A percentile compares a stretch with the other conserved stretches of the same genome.
These are phyloP conservation scores for Panagrolaimus sp. DNA, from an alignment of 1,140 invertebrate genomes.

Conservation along the genomic window DNA sequence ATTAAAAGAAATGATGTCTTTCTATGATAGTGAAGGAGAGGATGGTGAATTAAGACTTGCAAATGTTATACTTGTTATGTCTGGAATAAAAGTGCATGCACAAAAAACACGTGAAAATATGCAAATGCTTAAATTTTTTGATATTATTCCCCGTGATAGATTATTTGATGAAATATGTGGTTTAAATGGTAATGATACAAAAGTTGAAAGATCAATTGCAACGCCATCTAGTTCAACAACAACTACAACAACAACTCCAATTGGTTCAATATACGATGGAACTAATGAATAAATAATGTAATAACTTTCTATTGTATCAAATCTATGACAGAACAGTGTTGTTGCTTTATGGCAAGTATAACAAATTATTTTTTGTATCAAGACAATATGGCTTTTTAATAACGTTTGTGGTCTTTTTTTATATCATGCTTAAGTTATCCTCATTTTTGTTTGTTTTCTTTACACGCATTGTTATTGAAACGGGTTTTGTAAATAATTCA, in stretches of 20 bases:
- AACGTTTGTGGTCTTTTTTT: too few relatives aligned
- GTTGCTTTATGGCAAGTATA: too few relatives aligned
- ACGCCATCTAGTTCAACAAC: background rate
- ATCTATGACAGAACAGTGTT: too few relatives aligned
- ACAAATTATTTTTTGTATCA: too few relatives aligned
- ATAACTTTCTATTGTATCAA: too few relatives aligned
- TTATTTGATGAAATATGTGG: constrained; percentile 26
- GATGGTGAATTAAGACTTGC: constrained; percentile 27
- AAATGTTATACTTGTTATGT: constrained; percentile 24
- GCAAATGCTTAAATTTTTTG: constrained; percentile 23
- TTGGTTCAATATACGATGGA: background rate
- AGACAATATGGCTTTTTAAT: too few relatives aligned
- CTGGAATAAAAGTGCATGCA: constrained; percentile 31
- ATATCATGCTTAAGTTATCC: too few relatives aligned
- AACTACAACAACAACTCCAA: background rate
- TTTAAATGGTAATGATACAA: background rate
- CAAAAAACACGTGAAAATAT: constrained; percentile 28
- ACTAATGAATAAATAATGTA: background rate
- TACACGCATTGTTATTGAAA: too few relatives aligned
- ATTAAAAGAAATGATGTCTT: constrained; percentile 21
- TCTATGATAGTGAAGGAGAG: constrained; percentile 19
- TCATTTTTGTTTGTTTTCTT: too few relatives aligned
- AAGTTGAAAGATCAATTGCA: background rate
- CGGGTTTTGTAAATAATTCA: too few relatives aligned
- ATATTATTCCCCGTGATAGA: constrained; percentile 23